Conservation (phyloP, 1,140 invertebrate species). For the Sycophila sp. region DNA sequence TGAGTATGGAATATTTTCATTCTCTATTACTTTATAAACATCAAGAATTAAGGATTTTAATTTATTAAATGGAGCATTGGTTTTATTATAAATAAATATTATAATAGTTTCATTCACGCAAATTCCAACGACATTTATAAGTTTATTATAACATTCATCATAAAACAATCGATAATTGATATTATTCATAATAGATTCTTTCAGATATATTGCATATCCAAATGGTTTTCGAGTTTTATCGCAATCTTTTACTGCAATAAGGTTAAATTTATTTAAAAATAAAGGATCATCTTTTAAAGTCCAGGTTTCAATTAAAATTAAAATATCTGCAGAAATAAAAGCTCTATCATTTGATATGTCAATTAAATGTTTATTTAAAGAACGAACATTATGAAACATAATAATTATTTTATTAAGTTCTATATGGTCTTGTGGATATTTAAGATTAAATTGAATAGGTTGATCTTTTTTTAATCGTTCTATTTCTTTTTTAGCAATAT, state of each 20-base stretch:
- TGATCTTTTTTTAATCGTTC: neutral
- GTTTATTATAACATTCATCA: too few relatives aligned
- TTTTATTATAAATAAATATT: neutral
- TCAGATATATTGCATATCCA: neutral
- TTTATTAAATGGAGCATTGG: neutral
- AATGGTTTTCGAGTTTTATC: neutral
- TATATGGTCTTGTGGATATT: neutral
- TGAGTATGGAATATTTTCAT: neutral
- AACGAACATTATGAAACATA: neutral
- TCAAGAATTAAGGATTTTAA: neutral
- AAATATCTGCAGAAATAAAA: neutral
- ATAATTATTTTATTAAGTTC: neutral
- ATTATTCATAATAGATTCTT: neutral
- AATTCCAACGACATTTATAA: neutral
- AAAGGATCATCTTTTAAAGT: neutral
- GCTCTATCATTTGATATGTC: neutral
- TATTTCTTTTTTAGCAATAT: too few relatives aligned
- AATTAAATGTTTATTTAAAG: neutral
- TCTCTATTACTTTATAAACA: neutral
- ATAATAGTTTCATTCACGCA: neutral
- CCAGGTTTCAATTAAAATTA: neutral
- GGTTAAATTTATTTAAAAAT: neutral
- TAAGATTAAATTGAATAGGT: neutral
- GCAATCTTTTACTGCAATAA: neutral
- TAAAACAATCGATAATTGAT: neutral